Base-by-base conservation (phyloP, 1,140 invertebrate species). In the Dendroctonus ponderosae region DNA sequence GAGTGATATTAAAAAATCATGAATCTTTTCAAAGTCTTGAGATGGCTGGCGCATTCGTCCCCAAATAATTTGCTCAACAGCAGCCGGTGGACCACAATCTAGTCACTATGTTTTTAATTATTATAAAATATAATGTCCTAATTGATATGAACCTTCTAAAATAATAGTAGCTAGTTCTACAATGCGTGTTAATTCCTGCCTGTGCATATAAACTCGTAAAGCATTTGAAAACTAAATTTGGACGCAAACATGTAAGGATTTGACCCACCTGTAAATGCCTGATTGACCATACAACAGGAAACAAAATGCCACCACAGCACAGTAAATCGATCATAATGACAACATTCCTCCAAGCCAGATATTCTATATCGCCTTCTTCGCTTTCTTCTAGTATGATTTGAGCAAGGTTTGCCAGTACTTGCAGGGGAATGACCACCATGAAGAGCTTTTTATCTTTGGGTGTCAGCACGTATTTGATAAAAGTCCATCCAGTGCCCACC, bases 391-490 rank as follows among this genome's bases (percentile, higher is more conserved):
- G 90, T 71, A 99, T 98, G 71, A 99, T 97, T 81, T 96, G 91
- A 0, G 96, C 96, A 3, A 99, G 90, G 78, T 99, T 98, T 11
- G 96, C 96, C 26, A 99, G 81, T 51, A 98, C 95, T 86, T 99
- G 97, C 42, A 99, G 80, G 7, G 97, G 96, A 75, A 99, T 95
- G 40, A 98, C 93, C 75, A 98, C 92, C 88, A 99, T 94, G 76
- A 99, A 99, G n/a, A 99, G 86, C 78, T 96, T 97, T 79, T 98
- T 97, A 74, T 99, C 97, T 69, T 94, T 90, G 69, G 97, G 94
- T 6, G 93, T 92, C 4, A 99, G 81, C 69, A 99, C 94, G 75
- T 98, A 94, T 78, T 99, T 99, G 57, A 99, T 96, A 76, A 99
- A 99, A 38, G 96, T 96, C 94, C 97, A 99, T 1, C 97, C 97